Percentiles rank a stretch among this genome's conserved stretches.
Conservation (phyloP, 2,888 invertebrate species). For the Lasioglossum lativentre region DNA sequence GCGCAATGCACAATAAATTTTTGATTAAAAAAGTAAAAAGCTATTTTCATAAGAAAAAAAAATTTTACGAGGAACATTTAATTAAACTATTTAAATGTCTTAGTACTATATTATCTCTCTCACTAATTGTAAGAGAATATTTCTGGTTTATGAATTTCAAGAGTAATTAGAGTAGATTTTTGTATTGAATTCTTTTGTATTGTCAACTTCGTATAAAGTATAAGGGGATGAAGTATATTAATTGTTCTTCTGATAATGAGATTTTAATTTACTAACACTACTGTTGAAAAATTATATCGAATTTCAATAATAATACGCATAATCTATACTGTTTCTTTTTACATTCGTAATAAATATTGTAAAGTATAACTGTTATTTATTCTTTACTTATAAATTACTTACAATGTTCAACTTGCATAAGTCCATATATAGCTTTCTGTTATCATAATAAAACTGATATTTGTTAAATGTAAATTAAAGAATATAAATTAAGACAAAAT, state of each 20-base stretch:
- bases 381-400: too few relatives aligned
- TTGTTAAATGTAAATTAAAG: too few relatives aligned
- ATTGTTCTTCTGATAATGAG: background rate
- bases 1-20: background rate
- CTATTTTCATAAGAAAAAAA: background rate
- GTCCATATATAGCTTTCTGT: too few relatives aligned
- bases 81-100: background rate
- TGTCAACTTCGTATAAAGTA: background rate
- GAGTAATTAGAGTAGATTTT: too few relatives aligned
- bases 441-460: too few relatives aligned
- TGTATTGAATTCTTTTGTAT: background rate
- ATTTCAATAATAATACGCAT: too few relatives aligned
- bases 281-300: background rate
- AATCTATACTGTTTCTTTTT: too few relatives aligned
- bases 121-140: too few relatives aligned
- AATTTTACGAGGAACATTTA: background rate
- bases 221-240: background rate
- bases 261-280: background rate
- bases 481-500: too few relatives aligned
- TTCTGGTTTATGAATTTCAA: background rate
- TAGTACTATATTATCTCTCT: background rate
- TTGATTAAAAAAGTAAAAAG: background rate
- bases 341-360: too few relatives aligned
- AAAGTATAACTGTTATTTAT: too few relatives aligned
- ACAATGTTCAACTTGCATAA: too few relatives aligned